phyloP scores from a whole-genome alignment of 2,113 vertebrate species.

The Neolamprologus sp. region DNA sequence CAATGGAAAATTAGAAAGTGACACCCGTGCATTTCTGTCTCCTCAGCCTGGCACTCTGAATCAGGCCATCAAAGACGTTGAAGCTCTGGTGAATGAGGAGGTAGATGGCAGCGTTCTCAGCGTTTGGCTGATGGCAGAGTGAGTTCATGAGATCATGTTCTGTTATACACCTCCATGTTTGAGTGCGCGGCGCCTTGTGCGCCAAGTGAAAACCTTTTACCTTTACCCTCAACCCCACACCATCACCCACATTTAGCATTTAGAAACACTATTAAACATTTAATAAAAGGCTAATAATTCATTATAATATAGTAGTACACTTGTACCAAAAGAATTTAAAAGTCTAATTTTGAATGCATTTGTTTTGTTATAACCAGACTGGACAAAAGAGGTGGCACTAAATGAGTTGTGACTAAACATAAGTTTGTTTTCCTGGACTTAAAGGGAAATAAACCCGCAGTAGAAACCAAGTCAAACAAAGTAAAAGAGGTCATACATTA shows the following conservation, averaged over 20 bases:
- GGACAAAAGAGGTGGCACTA: not conserved
- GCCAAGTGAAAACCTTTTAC: not conserved
- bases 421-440: not conserved
- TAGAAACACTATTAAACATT: not conserved
- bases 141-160: slow-evolving; percentile 34
- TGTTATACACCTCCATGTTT: not conserved
- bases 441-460: not conserved
- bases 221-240: not conserved
- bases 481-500: not conserved
- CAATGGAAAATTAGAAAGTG: slow-evolving; percentile 32
- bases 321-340: not conserved
- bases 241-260: not conserved
- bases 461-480: not conserved
- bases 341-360: not conserved
- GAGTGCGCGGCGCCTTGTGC: not conserved
- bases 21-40: slow-evolving; percentile 37
- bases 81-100: slow-evolving; percentile 41
- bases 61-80: slow-evolving; percentile 74
- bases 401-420: too few relatives aligned
- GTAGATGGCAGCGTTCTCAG: slow-evolving; percentile 66
- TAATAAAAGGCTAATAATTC: not conserved
- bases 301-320: not conserved
- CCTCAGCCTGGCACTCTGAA: slow-evolving; percentile 73
- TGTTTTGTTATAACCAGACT: not conserved
- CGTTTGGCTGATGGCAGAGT: slow-evolving; percentile 79